phyloP scores from a whole-genome alignment of 1,140 invertebrate genomes.

The Capitella teleta region DNA sequence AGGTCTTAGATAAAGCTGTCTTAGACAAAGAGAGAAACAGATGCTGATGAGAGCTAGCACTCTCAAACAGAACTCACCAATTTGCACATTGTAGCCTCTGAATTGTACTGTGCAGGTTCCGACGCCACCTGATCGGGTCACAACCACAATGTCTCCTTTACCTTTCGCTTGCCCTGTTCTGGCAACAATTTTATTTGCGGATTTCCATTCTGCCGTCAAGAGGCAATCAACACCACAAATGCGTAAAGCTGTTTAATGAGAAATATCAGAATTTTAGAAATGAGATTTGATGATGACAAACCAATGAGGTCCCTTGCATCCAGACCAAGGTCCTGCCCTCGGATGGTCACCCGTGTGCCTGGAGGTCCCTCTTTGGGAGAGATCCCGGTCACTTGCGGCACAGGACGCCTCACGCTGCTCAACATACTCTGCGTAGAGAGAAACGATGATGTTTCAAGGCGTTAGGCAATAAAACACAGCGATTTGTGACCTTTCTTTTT shows the following conservation, averaged over 20 bases:
- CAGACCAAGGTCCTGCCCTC: slow-evolving; percentile 88
- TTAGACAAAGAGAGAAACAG: too few relatives aligned
- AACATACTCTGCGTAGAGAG: slow-evolving; percentile 7
- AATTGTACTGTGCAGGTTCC: slow-evolving; percentile 94
- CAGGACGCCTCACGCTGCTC: slow-evolving; percentile 8
- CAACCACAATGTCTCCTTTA: slow-evolving; percentile 88
- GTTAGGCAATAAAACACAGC: too few relatives aligned
- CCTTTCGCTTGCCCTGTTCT: slow-evolving; percentile 87
- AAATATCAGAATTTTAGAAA: too few relatives aligned
- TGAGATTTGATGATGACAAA: too few relatives aligned
- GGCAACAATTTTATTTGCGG: slow-evolving; percentile 90
- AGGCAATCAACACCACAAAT: slow-evolving; percentile 94
- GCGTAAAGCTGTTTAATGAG: slow-evolving; percentile 62
- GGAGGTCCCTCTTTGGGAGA: slow-evolving; percentile 97
- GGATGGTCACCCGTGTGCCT: slow-evolving; percentile 85
- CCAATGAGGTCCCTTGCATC: slow-evolving; percentile 75
- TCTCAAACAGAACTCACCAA: too few relatives aligned
- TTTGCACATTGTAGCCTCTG: slow-evolving; percentile 51
- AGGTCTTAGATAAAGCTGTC: too few relatives aligned
- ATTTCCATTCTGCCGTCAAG: slow-evolving; percentile 94
- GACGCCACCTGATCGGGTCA: slow-evolving; percentile 75
- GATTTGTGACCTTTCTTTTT: too few relatives aligned
- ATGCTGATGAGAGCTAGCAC: too few relatives aligned
- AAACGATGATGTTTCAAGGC: too few relatives aligned
- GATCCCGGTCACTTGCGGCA: slow-evolving; percentile 74